Evolutionary conservation across 1,140 invertebrate genomes (phyloP), one percentile per base, ranked within the genome.

Genomic region (Penaeus vannamei): DNA sequence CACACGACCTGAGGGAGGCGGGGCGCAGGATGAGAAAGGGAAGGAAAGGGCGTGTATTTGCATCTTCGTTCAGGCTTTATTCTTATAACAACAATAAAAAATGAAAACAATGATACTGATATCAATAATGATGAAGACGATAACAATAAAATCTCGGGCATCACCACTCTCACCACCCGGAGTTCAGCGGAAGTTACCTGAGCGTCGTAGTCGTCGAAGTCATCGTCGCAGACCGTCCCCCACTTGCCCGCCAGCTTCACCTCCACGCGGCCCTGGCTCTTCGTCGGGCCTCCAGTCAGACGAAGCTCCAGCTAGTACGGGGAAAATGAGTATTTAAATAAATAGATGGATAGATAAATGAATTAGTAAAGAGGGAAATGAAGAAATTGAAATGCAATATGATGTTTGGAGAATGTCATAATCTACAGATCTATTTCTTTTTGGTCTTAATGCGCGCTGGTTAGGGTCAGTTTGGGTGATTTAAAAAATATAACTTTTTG

Each of bases 161-260:
- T 53, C 5, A 2, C 4, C 4, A 7, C 8, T 42, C 36, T 5
- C 4, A 1, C 36, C 36, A 42, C 10, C 79, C 36, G 23, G 20
- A 84, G 36, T 84, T 5, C 53, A 8, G 2, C 20, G 10, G 17
- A 23, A 77, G 84, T 87, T n/a, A 92, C 90, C 59, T 89, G 69
- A 14, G 90, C 96, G 14, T 96, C 94, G 82, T 94, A 93, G 26
- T 93, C 92, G 59, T 95, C 95, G 91, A 97, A 97, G 91, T 96
- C 95, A 91, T 97, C 96, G 92, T 97, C 96, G 92, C 96, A 97
- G 22, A 97, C 93, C 1, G 95, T 96, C 2, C 96, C 96, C 96
- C 96, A 97, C 5, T 95, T 94, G 19, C 95, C 95, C 86, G 95
- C 94, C 91, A 96, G 94, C 89, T 94, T 93, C 1, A 97, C 94